These are phyloP conservation scores for Sebastes trivittatus DNA, from an alignment of 2,797 vertebrate genomes.

Conservation along the genomic window DNA sequence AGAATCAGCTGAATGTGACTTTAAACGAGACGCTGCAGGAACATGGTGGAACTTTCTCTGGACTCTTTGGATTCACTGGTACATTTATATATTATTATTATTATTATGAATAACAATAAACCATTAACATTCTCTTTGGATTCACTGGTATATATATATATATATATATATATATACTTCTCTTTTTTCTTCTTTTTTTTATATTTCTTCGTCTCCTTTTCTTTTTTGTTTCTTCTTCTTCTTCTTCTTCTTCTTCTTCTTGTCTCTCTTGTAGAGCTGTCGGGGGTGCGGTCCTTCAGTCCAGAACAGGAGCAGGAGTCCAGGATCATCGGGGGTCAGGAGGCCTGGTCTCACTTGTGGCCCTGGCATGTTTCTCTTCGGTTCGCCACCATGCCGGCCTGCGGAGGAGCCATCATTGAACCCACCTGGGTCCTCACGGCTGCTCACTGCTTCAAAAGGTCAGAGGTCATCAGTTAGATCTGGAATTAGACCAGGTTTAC, in stretches of 20 bases:
- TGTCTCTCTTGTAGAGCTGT: conserved; percentile 32
- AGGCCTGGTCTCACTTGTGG: conserved; percentile 79
- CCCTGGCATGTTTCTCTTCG: conserved; percentile 78
- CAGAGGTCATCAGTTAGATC: conserved; percentile 1
- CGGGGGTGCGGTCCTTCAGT: conserved; percentile 68
- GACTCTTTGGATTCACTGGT: conserved; percentile 14
- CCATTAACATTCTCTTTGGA: too few species aligned
- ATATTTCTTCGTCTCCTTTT: too few species aligned
- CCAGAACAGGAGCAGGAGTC: conserved; percentile 34
- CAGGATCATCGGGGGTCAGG: conserved; percentile 77
- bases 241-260: too few species aligned
- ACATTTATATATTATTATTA: not conserved
- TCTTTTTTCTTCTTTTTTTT: too few species aligned
- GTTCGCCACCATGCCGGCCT: conserved; percentile 54
- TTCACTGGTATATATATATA: too few species aligned
- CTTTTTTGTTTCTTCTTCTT: too few species aligned
- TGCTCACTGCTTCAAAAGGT: conserved; percentile 79
- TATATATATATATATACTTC: too few species aligned
- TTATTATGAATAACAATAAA: too few species aligned
- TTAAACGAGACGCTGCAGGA: not conserved
- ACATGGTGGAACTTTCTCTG: not conserved
- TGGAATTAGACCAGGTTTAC: not conserved
- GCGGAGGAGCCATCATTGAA: conserved; percentile 74
- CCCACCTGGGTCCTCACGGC: conserved; percentile 75
- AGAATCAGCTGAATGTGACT: not conserved